A percentile compares a stretch with the other conserved stretches of the same genome.
phyloP scores from a whole-genome alignment of 1,140 invertebrate genomes.

The Reticulitermes speratus region DNA sequence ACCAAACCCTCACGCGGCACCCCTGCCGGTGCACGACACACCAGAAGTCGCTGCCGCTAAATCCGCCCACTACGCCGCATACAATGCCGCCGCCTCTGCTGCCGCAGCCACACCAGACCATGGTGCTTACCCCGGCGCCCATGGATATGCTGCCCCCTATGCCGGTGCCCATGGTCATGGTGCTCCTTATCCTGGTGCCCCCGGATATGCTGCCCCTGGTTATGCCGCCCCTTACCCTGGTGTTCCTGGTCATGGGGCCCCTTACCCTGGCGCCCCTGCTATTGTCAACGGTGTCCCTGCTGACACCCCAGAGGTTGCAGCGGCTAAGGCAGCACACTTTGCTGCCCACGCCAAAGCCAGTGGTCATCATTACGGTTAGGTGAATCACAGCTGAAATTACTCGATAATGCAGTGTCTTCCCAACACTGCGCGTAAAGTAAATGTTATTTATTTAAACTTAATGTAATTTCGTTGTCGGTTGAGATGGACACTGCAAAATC shows the following conservation, averaged over 20 bases:
- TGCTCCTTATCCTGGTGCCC: neutral
- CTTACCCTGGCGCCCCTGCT: neutral
- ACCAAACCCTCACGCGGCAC: neutral
- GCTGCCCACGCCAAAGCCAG: conserved; percentile 36
- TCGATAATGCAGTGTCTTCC: neutral
- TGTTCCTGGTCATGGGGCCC: neutral
- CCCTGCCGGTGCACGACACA: conserved; percentile 47
- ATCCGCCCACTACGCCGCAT: conserved; percentile 56
- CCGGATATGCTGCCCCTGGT: neutral
- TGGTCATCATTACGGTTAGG: neutral
- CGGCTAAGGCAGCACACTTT: conserved; percentile 42
- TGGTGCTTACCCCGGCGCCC: neutral
- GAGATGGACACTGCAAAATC: neutral
- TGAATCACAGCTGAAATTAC: neutral
- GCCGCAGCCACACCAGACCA: neutral
- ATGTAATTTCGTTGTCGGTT: neutral
- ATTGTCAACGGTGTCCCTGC: conserved; percentile 39
- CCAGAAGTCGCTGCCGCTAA: conserved; percentile 60
- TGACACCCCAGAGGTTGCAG: conserved; percentile 40
- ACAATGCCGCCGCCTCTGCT: conserved; percentile 35
- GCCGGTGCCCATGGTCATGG: neutral
- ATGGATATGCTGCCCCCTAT: neutral
- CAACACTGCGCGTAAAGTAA: neutral
- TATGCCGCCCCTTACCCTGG: neutral
- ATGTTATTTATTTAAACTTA: neutral